Evolutionary conservation across 1,140 invertebrate species (phyloP).

Genomic region (Chrysomallon squamiferum): DNA sequence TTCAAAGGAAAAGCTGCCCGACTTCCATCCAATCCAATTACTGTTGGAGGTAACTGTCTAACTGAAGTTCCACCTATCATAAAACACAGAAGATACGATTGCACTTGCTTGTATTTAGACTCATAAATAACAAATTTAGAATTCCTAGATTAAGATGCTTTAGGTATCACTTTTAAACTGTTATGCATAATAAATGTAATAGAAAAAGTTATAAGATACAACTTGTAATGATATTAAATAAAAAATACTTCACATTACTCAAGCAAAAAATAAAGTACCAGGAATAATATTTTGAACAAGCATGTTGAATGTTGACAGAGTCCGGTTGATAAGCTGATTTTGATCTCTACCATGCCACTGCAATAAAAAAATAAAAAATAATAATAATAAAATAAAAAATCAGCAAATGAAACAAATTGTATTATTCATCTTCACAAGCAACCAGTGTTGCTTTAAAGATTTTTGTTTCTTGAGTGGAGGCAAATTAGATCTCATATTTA

Average conservation of each 20-base stretch:
- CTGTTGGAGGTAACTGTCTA: constrained; percentile 80
- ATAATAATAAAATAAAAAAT: not conserved
- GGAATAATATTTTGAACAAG: constrained; percentile 37
- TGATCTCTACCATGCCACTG: constrained; percentile 74
- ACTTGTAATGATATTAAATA: too few relatives aligned
- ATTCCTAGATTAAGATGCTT: too few relatives aligned
- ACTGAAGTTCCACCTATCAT: constrained; percentile 34
- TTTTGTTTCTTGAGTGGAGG: too few relatives aligned
- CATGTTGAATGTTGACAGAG: constrained; percentile 43
- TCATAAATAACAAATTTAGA: too few relatives aligned
- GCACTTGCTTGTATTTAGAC: too few relatives aligned
- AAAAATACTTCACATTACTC: too few relatives aligned
- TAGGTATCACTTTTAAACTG: too few relatives aligned
- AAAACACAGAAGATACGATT: not conserved
- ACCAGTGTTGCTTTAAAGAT: too few relatives aligned
- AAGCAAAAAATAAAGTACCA: constrained; percentile 25
- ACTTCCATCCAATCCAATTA: constrained; percentile 71
- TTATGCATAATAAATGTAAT: too few relatives aligned
- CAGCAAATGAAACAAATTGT: not conserved
- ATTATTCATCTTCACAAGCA: not conserved
- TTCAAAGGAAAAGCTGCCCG: constrained; percentile 90
- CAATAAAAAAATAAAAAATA: constrained; percentile 13
- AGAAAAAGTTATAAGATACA: too few relatives aligned
- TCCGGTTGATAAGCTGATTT: constrained; percentile 47
- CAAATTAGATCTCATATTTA: too few relatives aligned